Evolutionary conservation across 2,797 vertebrate species (phyloP).

Genomic region (Falco cherrug): DNA sequence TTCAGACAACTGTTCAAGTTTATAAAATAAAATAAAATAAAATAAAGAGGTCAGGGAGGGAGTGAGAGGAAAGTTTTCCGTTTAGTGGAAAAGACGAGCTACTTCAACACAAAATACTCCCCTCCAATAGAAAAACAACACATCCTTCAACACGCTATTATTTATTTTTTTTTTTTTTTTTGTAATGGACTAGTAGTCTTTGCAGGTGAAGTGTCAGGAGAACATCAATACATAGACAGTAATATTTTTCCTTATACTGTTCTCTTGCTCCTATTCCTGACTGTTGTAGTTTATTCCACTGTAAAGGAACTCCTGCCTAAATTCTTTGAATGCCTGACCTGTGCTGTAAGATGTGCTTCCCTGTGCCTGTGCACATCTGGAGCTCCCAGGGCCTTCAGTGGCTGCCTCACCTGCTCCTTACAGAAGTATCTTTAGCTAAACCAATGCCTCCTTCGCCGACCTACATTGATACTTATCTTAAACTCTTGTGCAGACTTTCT

Average conservation of each 20-base stretch:
- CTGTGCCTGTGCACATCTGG: background rate
- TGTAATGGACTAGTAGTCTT: background rate
- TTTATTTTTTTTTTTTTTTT: background rate
- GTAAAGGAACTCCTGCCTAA: background rate
- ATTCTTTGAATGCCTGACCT: background rate
- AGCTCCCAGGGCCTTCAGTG: background rate
- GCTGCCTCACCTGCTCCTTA: background rate
- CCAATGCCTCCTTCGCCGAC: background rate
- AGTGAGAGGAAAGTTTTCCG: background rate
- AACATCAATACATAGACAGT: background rate
- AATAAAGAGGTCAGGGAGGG: background rate
- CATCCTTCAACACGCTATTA: background rate
- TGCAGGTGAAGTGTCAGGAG: background rate
- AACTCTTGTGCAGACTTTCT: background rate
- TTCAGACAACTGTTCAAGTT: constrained; percentile 56
- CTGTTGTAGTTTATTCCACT: background rate
- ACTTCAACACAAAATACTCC: background rate
- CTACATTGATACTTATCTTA: background rate
- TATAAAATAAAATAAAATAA: background rate
- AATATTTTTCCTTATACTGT: background rate
- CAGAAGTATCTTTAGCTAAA: background rate
- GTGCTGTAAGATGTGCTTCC: background rate
- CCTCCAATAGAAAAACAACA: background rate
- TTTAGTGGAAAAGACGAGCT: background rate
- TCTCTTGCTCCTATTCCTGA: background rate